Conservation (phyloP, 2,113 vertebrate genomes). For the Hylia prasina region DNA sequence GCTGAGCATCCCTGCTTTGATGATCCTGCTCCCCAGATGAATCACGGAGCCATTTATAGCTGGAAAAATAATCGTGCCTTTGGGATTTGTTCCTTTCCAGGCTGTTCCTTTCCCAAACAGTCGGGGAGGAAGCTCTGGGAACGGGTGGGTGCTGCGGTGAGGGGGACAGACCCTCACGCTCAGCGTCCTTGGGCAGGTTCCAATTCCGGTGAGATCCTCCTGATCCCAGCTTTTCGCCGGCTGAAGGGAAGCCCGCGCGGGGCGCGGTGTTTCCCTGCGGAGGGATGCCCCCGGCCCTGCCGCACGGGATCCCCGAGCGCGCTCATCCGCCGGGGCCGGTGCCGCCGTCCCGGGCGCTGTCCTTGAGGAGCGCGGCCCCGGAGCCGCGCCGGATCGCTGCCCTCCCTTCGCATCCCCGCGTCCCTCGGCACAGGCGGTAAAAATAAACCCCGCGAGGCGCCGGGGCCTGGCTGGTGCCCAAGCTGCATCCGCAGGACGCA, state of each 20-base stretch:
- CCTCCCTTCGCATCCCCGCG: background rate
- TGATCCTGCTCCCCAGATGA: background rate
- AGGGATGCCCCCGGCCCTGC: background rate
- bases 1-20: background rate
- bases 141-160: background rate
- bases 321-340: accelerated
- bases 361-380: background rate
- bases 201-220: background rate
- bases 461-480: background rate
- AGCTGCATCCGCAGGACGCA: background rate
- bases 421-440: background rate
- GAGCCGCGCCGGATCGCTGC: background rate
- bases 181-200: background rate
- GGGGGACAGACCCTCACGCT: background rate
- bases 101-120: background rate
- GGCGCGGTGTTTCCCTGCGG: accelerated
- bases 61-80: background rate
- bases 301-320: background rate
- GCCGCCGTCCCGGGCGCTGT: background rate
- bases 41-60: background rate
- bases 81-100: background rate
- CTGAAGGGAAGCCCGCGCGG: background rate
- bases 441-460: background rate
- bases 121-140: background rate
- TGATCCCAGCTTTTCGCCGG: accelerated